Base-by-base conservation (phyloP, 2,888 invertebrate genomes). In the Coenonympha arcania region DNA sequence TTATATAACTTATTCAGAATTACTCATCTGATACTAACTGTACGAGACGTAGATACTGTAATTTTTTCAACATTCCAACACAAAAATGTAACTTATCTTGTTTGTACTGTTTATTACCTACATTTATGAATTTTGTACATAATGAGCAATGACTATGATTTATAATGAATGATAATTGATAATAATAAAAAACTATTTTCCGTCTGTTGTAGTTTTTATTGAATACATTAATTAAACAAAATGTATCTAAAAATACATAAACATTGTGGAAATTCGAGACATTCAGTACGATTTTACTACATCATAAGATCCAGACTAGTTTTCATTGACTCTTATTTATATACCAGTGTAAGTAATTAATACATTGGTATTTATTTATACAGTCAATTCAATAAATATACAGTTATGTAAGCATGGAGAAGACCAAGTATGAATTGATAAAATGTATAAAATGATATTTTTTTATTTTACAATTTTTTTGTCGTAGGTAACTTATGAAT, bases 211-310 rank as follows among this genome's bases (percentile, higher is more conserved):
- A 57, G 19, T 37, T 61, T 64, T 65, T 64, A 62, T 59, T 63
- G 54, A 56, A 59, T 58, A 60, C 51, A 55, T 55, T 56, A 60
- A 41, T 60, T 62, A 64, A 61, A 55, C 59, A 60, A 65, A 67
- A 69, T 61, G 56, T 65, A 52, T 73, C 63, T 64, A 71, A 77
- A 79, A 76, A 76, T 76, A 79, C 68, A 70, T 51, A 56, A 53
- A 53, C 61, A n/a, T n/a, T 56, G 60, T 59, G 59, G 54, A 69
- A 75, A 79, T 77, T 79, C 71, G 73, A 78, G 72, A 68, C 54
- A 57, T 57, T 75, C 69, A 73, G 69, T 72, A 68, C 68, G 55
- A 8, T 53, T 56, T 26, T 20, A 16, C 19, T 18, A 20, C 19
- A 24, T 24, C 15, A 30, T 20, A 33, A 13, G n/a, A 9, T 30